Percentiles rank a stretch among this genome's conserved stretches.
phyloP scores from a whole-genome alignment of 2,113 vertebrate genomes.

The Thunnus maccoyii region DNA sequence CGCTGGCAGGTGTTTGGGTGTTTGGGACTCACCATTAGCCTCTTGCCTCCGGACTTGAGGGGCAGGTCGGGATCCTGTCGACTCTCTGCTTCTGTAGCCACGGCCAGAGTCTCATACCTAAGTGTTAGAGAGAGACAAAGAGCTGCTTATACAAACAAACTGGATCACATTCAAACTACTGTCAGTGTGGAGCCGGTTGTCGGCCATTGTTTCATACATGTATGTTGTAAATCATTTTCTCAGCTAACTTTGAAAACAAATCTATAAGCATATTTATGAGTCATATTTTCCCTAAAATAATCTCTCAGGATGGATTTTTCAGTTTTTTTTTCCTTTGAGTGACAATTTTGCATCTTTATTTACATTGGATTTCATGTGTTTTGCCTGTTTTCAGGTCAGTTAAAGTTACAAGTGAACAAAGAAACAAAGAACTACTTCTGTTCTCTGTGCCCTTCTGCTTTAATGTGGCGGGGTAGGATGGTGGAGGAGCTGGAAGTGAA shows the following conservation, averaged over 20 bases:
- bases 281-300: no score
- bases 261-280: background rate
- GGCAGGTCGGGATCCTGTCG: constrained; percentile 89
- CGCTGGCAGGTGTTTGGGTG: no score
- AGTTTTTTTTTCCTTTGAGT: no score
- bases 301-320: no score
- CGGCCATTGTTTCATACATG: background rate
- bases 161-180: background rate
- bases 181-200: background rate
- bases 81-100: constrained; percentile 94
- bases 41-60: constrained; percentile 91
- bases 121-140: constrained; percentile 32
- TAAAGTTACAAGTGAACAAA: no score
- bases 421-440: background rate
- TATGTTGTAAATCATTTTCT: background rate
- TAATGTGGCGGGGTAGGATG: background rate
- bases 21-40: constrained; percentile 81
- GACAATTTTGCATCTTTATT: no score
- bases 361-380: no score
- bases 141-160: background rate
- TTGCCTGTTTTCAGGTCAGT: no score
- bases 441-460: background rate
- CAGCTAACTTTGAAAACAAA: background rate
- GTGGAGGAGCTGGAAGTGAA: background rate
- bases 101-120: constrained; percentile 96